Percentiles rank a stretch among this genome's conserved stretches.
Conservation (phyloP, 2,888 invertebrate genomes). For the Gandaritis pyraliata region DNA sequence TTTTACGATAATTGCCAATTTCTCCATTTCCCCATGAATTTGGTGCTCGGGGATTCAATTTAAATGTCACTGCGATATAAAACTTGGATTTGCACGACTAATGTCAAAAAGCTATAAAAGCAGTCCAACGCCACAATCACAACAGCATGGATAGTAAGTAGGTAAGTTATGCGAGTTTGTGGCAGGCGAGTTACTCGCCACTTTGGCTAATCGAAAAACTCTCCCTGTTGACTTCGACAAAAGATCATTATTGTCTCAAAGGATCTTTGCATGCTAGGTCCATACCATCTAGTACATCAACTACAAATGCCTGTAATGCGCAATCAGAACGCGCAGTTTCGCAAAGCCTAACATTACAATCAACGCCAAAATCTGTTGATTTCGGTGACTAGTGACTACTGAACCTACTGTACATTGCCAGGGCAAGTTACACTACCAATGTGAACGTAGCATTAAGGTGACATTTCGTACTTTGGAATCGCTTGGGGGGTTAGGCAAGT, state of each 20-base stretch:
- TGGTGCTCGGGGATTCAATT: slow-evolving; percentile 11
- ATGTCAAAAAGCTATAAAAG: slow-evolving; percentile 6
- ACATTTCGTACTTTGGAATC: background rate
- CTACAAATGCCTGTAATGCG: no score
- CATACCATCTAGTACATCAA: no score
- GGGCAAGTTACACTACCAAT: background rate
- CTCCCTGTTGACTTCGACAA: no score
- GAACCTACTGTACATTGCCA: background rate
- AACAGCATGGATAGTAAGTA: background rate
- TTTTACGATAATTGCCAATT: slow-evolving; percentile 8
- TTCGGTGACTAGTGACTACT: background rate
- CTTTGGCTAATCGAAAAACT: background rate
- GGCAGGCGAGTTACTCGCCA: background rate
- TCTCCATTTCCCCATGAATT: slow-evolving; percentile 8
- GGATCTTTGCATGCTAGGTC: no score
- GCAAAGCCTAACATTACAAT: no score
- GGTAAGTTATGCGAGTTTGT: background rate
- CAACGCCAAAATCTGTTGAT: no score
- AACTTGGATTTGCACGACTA: no score
- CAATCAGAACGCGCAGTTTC: no score
- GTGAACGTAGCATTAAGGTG: slow-evolving; percentile 1
- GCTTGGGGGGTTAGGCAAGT: background rate
- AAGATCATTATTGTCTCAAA: no score
- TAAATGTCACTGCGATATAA: slow-evolving; percentile 23
- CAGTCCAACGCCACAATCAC: background rate